Evolutionary conservation across 2,113 vertebrate species (phyloP), one percentile per base, ranked within the genome.

Genomic region (Piaya cayana): DNA sequence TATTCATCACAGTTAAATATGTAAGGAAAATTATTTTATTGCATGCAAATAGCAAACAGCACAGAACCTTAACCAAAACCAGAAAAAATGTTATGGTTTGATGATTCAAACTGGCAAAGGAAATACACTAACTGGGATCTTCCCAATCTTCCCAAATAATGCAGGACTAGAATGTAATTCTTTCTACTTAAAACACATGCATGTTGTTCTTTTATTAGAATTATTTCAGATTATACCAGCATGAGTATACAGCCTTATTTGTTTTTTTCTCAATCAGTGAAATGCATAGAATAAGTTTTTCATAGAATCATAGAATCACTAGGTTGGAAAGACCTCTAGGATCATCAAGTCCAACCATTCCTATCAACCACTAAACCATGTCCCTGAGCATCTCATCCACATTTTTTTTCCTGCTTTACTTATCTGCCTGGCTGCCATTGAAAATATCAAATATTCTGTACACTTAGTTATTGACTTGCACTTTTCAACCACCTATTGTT

Each of bases 111-210:
- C 17, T 16, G 52, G 89, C 86, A 91, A 86, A 88, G 25, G 80
- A 86, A 96, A 59, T 25, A 27, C 5, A 30, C 22, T 92, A 90
- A 93, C 36, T 93, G 80, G 85, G 88, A 83, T 83, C 47, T 95
- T 93, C 76, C 64, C 69, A 90, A 83, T 83, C 47, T 95, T 93
- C 76, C 64, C 69, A 90, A 95, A 88, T 68, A 86, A 63, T 17
- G 27, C 39, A 16, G 56, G 59, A 56, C 39, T 75, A 71, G 52
- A 81, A 42, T n/a, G 23, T 30, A 45, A 65, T n/a, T 67, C 47
- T 70, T 88, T 80, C 90, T 63, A 39, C 87, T 86, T 84, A 75
- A 95, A 90, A 80, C 63, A 91, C 71, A 23, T 60, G 37, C 68
- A 92, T 6, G 37, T 68, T 93, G 47, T 67, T 89, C 32, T 69